Evolutionary conservation across 1,140 invertebrate species (phyloP), one percentile per base, ranked within the genome.

Genomic region (Heliconius melpomene): DNA sequence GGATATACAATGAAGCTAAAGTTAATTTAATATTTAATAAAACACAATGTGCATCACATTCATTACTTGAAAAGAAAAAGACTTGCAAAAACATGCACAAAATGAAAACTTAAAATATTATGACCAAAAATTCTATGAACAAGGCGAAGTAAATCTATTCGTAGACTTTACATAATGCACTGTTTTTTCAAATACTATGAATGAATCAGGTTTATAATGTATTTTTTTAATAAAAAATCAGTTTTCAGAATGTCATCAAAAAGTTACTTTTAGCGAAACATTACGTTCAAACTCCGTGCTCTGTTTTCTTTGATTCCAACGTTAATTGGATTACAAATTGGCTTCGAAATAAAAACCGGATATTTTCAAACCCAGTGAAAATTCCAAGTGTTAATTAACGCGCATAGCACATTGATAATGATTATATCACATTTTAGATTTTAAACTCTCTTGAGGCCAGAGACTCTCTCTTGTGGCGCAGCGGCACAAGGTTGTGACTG

Each of bases 311-410:
- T 66, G 60, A 66, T 66, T 66, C 29, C 60, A 66, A 66, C 60
- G 26, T 66, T 66, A 66, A 66, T 66, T 66, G 60, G 60, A 66
- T 66, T 66, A 66, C 60, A 66, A 66, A 66, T 66, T 66, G 60
- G 60, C 60, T 66, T 66, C 26, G 60, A 66, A 29, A 66, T 66
- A 66, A 66, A 66, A 66, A 66, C 60, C 23, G 26, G 60, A 66
- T 66, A 66, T 66, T 66, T 66, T 66, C 23, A 66, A 66, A 29
- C 60, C 60, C 60, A 66, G 60, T 66, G 26, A 66, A 66, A 66
- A 66, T 66, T 29, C 11, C 26, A 66, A 66, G 29, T 26, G 60
- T 29, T 66, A 66, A 66, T 66, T 66, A 66, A 66, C 60, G 60
- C 60, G 23, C 11, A 66, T 66, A 29, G 23, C 60, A 66, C 13